Base-by-base conservation (phyloP, 64 coral and sea anemone genomes). In the Stichodactyla helianthus region DNA sequence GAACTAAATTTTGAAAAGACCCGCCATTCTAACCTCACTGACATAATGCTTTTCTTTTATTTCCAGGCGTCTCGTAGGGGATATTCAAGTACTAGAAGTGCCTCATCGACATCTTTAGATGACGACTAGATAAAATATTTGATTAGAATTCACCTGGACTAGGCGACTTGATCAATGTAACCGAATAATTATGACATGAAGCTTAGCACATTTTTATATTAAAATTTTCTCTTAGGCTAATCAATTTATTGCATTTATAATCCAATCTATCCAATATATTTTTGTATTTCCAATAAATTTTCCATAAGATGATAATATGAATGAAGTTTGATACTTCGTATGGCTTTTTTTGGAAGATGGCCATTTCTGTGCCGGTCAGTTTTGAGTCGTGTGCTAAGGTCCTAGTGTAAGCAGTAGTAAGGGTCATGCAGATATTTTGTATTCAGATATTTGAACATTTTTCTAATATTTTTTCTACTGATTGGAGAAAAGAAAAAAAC, bases 61-160 rank as follows among this genome's bases (percentile, higher is more conserved):
- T 54, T 52, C 4, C 78, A 81, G 78, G 19, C 78, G 20, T 81
- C 78, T 81, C 78, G 78, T 81, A 81, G 78, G 78, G 78, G 78
- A 51, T 52, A 52, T 52, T 81, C 78, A 81, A 16, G 50, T 52
- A 81, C 50, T 8, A 52, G 78, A 81, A 81, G 78, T 81, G 78
- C 50, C 16, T 81, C 78, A 12, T 81, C 78, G n/a, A 54, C 78
- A 15, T 81, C 78, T 19, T 81, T 81, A 81, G 78, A 81, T 23
- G 78, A 81, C 4, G 78, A 81, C 15, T 81, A 81, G 52, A 81
- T 5, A 81, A 16, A 74, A 20, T 52, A 52, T 16, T 54, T 81
- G 78, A 81, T 20, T 54, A 52, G 13, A 81, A 81, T 54, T 51
- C 50, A 81, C 78, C 0, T 79, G 50, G 50, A 79, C 63, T 68